Base-by-base conservation (phyloP, 2,113 vertebrate genomes). In the Sceloporus undulatus region DNA sequence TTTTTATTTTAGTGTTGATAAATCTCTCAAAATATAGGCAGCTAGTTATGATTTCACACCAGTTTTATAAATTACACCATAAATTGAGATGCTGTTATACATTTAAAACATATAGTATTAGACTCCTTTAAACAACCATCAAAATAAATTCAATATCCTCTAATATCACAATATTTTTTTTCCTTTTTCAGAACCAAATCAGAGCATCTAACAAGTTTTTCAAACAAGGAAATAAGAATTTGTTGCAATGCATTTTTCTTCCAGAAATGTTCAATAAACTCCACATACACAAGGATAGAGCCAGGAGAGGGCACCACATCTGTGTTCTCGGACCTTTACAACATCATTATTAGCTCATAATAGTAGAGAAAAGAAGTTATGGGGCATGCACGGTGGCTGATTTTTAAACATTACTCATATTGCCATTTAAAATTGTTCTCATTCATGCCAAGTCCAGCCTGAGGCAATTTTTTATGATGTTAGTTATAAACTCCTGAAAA, bases 261-360 rank as follows among this genome's bases (percentile, higher is more conserved):
- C 65, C 4, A 86, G 52, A 82, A 70, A 56, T 56, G 38, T 7
- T 19, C 9, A 82, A 56, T 56, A 86, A 66, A 42, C 13, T 11
- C 25, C n/a, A 38, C 29, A 68, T 86, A 66, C 71, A 77, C 25
- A 71, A 59, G 34, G 9, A 25, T 34, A 82, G 48, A 34, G 23
- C 88, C 84, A 89, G 84, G 62, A 89, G 84, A 82, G 62, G 84
- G 84, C 73, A 82, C 78, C 54, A 56, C 62, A 54, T 82, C 62
- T 86, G 79, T 82, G 27, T 42, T 56, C 73, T 82, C 54, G 19
- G 48, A 89, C 52, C 84, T 89, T 89, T 89, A 82, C 19, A 86
- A 62, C 73, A 78, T 48, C 34, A 79, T 86, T 82, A 71, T 40
- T 82, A 71, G 62, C 71, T 77, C 81, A 78, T 78, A 88, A 84